Conservation (phyloP, 2,888 invertebrate genomes). For the Parasteatoda lunata region DNA sequence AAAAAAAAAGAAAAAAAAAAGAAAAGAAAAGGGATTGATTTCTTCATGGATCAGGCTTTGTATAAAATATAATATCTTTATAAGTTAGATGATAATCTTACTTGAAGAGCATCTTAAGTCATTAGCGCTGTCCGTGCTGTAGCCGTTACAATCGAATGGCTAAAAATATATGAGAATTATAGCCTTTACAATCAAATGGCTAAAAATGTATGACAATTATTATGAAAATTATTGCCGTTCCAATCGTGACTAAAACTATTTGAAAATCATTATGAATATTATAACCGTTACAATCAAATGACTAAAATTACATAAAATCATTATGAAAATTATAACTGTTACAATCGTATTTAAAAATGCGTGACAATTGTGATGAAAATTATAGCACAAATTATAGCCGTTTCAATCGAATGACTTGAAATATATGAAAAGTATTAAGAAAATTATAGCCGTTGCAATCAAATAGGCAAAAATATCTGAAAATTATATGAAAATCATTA, state of each 20-base stretch:
- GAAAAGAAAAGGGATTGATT: not conserved
- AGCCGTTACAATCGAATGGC: constrained; percentile 68
- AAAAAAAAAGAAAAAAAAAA: not conserved
- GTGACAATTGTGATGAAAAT: too few relatives aligned
- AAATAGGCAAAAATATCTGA: too few relatives aligned
- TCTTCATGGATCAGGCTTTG: not conserved
- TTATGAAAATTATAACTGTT: too few relatives aligned
- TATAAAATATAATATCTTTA: not conserved
- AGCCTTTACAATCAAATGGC: constrained; percentile 68
- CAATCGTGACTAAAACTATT: too few relatives aligned
- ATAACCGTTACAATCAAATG: constrained; percentile 54
- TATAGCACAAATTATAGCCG: too few relatives aligned
- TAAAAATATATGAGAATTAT: constrained; percentile 27
- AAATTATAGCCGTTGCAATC: not conserved
- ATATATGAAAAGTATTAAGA: too few relatives aligned
- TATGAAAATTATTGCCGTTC: constrained; percentile 33
- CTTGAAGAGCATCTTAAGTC: constrained; percentile 56
- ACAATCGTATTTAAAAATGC: too few relatives aligned
- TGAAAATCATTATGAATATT: too few relatives aligned
- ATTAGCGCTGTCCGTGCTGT: constrained; percentile 64
- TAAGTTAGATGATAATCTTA: constrained; percentile 8
- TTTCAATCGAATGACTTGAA: constrained; percentile 67
- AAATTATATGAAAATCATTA: constrained; percentile 36
- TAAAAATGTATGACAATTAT: constrained; percentile 15
- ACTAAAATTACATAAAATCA: constrained; percentile 36